Conservation (phyloP, 2,113 vertebrate species). For the Elgaria multicarinata region DNA sequence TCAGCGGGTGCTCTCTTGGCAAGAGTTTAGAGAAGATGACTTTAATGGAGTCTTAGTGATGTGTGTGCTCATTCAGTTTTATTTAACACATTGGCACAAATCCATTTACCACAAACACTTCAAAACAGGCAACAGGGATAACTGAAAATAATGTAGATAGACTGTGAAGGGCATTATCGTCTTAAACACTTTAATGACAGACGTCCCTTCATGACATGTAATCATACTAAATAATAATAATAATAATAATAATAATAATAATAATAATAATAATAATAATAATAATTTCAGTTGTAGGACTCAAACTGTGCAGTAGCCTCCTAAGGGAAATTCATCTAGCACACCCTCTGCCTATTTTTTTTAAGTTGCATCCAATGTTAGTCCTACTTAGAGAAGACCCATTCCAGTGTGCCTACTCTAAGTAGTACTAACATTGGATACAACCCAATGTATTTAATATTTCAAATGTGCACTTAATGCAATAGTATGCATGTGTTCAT, state of each 20-base stretch:
- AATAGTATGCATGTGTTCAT: background rate
- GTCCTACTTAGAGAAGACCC: too few species aligned
- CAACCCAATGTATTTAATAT: background rate
- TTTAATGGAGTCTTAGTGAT: background rate
- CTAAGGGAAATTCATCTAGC: background rate
- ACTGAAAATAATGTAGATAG: conserved; percentile 5
- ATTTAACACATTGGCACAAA: conserved; percentile 22
- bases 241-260: too few species aligned
- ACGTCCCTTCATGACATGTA: background rate
- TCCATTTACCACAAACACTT: conserved; percentile 4
- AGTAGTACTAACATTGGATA: too few species aligned
- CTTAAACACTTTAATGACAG: conserved; percentile 1
- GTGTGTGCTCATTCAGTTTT: background rate
- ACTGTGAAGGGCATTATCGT: background rate
- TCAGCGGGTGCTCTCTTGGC: background rate
- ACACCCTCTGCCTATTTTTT: background rate
- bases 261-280: too few species aligned
- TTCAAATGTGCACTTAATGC: background rate
- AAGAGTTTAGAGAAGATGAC: background rate
- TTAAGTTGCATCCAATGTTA: too few species aligned
- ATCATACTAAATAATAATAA: background rate
- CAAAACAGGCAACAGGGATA: conserved; percentile 20
- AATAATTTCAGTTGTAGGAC: background rate
- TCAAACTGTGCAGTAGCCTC: background rate
- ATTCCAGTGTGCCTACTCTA: too few species aligned